phyloP scores from a whole-genome alignment of 2,797 vertebrate genomes.

The Hypotaenidia okinawae region DNA sequence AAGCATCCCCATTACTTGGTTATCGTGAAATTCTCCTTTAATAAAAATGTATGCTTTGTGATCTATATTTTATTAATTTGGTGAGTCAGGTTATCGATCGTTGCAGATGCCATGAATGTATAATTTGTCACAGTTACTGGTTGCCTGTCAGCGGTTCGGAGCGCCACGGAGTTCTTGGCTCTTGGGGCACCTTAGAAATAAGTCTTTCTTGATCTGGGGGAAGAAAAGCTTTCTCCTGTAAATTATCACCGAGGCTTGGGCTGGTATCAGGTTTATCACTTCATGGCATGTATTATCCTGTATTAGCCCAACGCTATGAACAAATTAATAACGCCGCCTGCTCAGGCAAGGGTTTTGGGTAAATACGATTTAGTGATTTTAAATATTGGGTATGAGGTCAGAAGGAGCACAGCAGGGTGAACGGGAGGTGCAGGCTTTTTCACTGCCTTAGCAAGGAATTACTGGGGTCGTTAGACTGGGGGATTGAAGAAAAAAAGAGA shows the following conservation, averaged over 20 bases:
- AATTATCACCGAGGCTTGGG: background rate
- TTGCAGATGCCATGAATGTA: slow-evolving; percentile 50
- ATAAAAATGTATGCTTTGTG: slow-evolving; percentile 71
- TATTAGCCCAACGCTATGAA: background rate
- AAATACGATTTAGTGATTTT: background rate
- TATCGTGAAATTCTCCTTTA: slow-evolving; percentile 75
- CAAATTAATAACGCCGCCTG: background rate
- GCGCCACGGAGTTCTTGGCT: background rate
- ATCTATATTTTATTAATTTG: slow-evolving; percentile 77
- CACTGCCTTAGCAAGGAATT: background rate
- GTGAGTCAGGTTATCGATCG: slow-evolving; percentile 66
- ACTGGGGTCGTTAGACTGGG: background rate
- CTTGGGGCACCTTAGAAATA: slow-evolving; percentile 36
- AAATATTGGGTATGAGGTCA: background rate
- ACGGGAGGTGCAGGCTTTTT: background rate
- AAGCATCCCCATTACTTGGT: slow-evolving; percentile 71
- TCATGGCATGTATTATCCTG: background rate
- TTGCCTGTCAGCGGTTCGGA: slow-evolving; percentile 21
- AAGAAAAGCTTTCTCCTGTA: background rate
- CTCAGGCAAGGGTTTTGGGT: background rate
- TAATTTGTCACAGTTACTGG: slow-evolving; percentile 69
- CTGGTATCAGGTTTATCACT: background rate
- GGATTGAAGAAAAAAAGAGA: background rate
- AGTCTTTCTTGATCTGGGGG: slow-evolving; percentile 10
- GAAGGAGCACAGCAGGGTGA: background rate